phyloP scores from a whole-genome alignment of 2,888 invertebrate genomes.

The Thymelicus sylvestris region DNA sequence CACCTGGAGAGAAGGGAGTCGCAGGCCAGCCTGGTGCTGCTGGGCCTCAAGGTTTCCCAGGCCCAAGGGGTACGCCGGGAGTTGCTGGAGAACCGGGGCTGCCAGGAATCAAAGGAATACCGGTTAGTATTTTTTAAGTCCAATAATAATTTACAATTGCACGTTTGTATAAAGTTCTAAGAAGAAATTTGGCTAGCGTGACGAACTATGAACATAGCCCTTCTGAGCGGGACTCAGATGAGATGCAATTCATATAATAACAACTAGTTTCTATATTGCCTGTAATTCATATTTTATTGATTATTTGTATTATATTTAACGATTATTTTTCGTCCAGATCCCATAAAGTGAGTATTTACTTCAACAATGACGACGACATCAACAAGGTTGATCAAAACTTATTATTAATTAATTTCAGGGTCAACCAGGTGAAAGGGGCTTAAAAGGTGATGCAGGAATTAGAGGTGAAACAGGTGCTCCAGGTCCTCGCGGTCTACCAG shows the following conservation, averaged over 20 bases:
- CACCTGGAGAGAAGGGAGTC: constrained; percentile 92
- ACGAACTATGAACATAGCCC: too few species aligned
- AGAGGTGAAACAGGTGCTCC: constrained; percentile 90
- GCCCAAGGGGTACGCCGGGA: constrained; percentile 91
- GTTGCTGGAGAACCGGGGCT: constrained; percentile 89
- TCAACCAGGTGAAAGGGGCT: constrained; percentile 90
- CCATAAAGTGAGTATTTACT: too few species aligned
- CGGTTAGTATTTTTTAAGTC: constrained; percentile 71
- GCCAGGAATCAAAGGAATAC: constrained; percentile 90
- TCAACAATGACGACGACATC: too few species aligned
- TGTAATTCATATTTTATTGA: too few species aligned
- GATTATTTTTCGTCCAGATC: too few species aligned
- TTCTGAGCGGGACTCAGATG: too few species aligned
- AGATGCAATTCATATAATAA: too few species aligned
- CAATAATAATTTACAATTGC: background rate
- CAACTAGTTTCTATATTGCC: too few species aligned
- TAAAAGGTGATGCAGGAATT: constrained; percentile 90
- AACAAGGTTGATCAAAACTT: too few species aligned
- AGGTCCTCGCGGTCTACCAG: constrained; percentile 91
- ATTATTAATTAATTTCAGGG: constrained; percentile 80
- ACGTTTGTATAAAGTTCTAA: too few species aligned
- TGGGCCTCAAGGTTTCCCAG: constrained; percentile 93
- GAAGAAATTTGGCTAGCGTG: too few species aligned
- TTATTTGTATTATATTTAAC: too few species aligned
- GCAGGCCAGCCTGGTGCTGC: constrained; percentile 89